Base-by-base conservation (phyloP, 2,888 invertebrate species). In the Drosophila pegasa region DNA sequence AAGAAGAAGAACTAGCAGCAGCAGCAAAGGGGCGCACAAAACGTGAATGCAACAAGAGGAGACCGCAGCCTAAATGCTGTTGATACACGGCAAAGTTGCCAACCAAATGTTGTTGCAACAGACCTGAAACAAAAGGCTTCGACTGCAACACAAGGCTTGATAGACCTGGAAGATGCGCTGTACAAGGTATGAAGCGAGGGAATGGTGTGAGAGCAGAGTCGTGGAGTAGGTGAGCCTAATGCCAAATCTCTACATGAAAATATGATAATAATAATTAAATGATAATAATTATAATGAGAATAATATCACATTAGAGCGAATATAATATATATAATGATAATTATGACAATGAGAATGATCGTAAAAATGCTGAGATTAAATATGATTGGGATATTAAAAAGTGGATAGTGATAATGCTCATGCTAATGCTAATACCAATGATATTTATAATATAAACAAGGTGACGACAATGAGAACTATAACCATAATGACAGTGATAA, bases 101-200 rank as follows among this genome's bases (percentile, higher is more conserved):
- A 88, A 78, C 88, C 84, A 88, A 85, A 85, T 88, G 88, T 85
- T 85, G 88, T 83, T 85, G 84, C 81, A 88, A 48, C 76, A 61
- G 61, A 55, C 57, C 33, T 27, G 58, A 52, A 63, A 64, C 71
- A 67, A 75, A 75, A 67, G 72, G 22, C 75, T 59, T 35, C 56
- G 59, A 56, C 60, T 57, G 43, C 61, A 55, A 33, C 33, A 40
- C 40, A 31, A 41, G 35, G 12, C n/a, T 18, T 77, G 67, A 67
- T 22, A 8, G 59, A 67, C 78, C 25, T 0, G 0, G 1, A 4
- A 33, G 8, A 72, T 67, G 8, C 73, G 12, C 67, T 52, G 41
- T 27, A 33, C 8, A 2, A 3, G 12, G 18, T 2, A 18, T 10
- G 25, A 43, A 16, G 9, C 9, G 43, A n/a, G 43, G 4, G 3